phyloP scores from a whole-genome alignment of 2,113 vertebrate species.

The Alectura lathami region DNA sequence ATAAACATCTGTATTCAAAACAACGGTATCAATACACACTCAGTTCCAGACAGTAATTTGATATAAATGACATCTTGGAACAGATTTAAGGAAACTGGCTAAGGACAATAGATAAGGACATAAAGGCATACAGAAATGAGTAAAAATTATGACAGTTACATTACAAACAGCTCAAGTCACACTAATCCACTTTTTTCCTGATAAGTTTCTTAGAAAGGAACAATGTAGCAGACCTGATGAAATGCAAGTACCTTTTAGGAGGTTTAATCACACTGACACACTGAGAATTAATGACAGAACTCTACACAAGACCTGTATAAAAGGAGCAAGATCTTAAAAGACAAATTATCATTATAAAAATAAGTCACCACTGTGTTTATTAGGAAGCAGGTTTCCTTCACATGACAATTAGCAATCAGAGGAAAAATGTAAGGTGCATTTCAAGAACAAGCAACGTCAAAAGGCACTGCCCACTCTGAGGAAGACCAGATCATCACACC shows the following conservation, averaged over 20 bases:
- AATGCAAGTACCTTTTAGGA: background rate
- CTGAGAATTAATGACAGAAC: background rate
- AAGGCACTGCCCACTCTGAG: background rate
- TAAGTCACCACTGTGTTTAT: background rate
- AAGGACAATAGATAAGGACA: background rate
- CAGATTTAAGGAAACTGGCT: background rate
- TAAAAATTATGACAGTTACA: background rate
- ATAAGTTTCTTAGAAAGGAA: background rate
- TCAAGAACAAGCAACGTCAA: background rate
- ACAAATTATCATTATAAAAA: background rate
- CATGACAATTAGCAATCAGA: background rate
- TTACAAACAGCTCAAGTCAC: background rate
- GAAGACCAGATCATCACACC: background rate
- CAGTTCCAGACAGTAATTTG: background rate
- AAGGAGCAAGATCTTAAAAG: background rate
- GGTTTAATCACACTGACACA: background rate
- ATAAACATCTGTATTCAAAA: background rate
- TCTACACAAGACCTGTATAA: background rate
- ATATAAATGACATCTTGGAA: background rate
- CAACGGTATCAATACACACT: background rate
- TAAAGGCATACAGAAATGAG: background rate
- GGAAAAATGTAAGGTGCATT: background rate
- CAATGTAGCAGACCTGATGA: background rate
- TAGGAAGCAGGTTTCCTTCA: background rate
- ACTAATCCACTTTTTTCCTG: background rate